Evolutionary conservation across 2,888 invertebrate species (phyloP), one percentile per base, ranked within the genome.

Genomic region (Pardosa pseudoannulata): DNA sequence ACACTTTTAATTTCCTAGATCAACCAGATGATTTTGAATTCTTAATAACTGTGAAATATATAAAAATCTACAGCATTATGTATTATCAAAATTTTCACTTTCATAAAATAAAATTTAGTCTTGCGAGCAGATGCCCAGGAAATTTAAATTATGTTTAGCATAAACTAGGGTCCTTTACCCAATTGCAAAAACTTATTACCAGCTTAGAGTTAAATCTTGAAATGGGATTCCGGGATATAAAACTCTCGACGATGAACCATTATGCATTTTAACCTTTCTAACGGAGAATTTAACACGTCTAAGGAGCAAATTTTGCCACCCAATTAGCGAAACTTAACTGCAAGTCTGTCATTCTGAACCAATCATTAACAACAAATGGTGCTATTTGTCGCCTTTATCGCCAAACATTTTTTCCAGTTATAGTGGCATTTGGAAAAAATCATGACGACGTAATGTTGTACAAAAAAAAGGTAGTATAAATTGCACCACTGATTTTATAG

Each of bases 351-450:
- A 56, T 23, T 56, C 23, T 19, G 56, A 56, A 56, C 56, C 56
- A 56, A 56, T 56, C 56, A 23, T 56, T 56, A 56, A 56, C 56
- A 56, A 23, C 23, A 23, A 56, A 56, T 56, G 56, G 56, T 56
- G 56, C 56, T 23, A 56, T 56, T 56, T 56, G 56, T 56, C 56
- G 56, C 56, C 23, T 56, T 56, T 56, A 56, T 56, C 19, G 56
- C 56, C 23, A 23, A 23, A 23, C 23, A 23, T 23, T 56, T 56
- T 56, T 56, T 56, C 23, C 19, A 23, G n/a, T 56, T 56, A 56
- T 56, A 56, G 56, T 56, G 19, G 11, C 56, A 23, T 56, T 23
- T 5, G 23, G 56, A 23, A 36, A 56, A 56, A 56, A 56, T 7
- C 23, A 46, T 46, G 16, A 13, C 9, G 9, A 11, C 56, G 19